Evolutionary conservation across 2,888 invertebrate genomes (phyloP), one percentile per base, ranked within the genome.

Genomic region (Dinocampus coccinellae): DNA sequence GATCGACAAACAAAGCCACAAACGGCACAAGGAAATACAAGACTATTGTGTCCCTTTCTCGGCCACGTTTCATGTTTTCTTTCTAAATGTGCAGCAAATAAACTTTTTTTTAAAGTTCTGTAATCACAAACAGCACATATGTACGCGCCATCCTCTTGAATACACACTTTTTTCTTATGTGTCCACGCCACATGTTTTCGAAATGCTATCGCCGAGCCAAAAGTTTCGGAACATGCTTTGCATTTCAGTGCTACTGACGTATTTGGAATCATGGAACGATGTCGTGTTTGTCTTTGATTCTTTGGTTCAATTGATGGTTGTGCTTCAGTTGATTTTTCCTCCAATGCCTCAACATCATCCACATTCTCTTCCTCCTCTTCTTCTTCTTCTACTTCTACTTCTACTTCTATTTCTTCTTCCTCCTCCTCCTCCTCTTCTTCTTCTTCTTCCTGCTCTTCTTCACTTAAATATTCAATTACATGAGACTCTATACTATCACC

Each of bases 1-100:
- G 86, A 85, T 6, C 87, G 79, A 39, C 87, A 87, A 2, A 84
- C 82, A 57, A 87, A 87, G 0, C 86, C 86, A 64, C 87, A 87
- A 0, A 82, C 84, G 0, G 67, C 80, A 62, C 87, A 87, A 0
- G 87, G 87, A 55, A 85, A 87, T 1, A 82, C 69, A 20, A 77
- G 69, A 13, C 70, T 80, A 29, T 60, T 78, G 10, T 77, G 77
- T 0, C 82, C 82, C 33, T 83, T 85, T 10, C 77, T 75, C 1
- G 84, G 78, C 81, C 85, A 82, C 0, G 85, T 85, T 63, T 86
- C 86, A 76, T 87, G 87, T 58, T 87, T 85, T 3, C 85, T 77
- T 52, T 84, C 83, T 4, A 87, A 70, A 52, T 87, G 87, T 0
- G 80, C 74, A 0, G 81, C 83, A 64, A 87, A 87, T 2, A 81